phyloP scores from a whole-genome alignment of 1,140 invertebrate species.

The Calephelis nemesis region DNA sequence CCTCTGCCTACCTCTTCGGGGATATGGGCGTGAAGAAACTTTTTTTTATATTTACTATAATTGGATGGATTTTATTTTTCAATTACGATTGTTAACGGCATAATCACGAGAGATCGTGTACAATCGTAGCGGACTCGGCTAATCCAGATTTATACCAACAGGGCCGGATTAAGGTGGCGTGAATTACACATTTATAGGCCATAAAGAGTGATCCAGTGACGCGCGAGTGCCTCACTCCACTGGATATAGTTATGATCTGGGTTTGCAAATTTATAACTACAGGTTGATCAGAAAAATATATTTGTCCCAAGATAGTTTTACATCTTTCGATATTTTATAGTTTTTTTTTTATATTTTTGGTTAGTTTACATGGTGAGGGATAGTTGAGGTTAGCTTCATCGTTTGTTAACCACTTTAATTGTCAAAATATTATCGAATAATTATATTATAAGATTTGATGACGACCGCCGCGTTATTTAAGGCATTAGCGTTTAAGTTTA shows the following conservation, averaged over 20 bases:
- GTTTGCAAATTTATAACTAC: slow-evolving; percentile 38
- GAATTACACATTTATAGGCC: slow-evolving; percentile 78
- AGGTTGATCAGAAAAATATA: slow-evolving; percentile 22
- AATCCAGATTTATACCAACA: slow-evolving; percentile 76
- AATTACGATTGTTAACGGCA: slow-evolving; percentile 76
- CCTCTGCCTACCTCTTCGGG: no score
- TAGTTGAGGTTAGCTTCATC: no score
- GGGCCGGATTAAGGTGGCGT: slow-evolving; percentile 74
- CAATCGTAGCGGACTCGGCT: slow-evolving; percentile 63
- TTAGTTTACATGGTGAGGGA: no score
- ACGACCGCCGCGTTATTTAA: no score
- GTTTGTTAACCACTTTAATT: no score
- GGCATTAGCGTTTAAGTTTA: no score
- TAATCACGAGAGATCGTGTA: slow-evolving; percentile 64
- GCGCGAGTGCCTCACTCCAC: slow-evolving; percentile 53
- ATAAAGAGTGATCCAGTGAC: slow-evolving; percentile 77
- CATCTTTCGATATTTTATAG: no score
- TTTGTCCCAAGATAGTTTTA: background rate
- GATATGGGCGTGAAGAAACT: no score
- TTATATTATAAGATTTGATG: no score
- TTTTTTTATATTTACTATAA: background rate
- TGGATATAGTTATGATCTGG: slow-evolving; percentile 70
- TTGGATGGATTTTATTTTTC: slow-evolving; percentile 64
- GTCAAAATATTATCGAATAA: no score
- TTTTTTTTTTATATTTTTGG: no score